Base-by-base conservation (phyloP, 1,140 invertebrate genomes). In the Tetranychus urticae region DNA sequence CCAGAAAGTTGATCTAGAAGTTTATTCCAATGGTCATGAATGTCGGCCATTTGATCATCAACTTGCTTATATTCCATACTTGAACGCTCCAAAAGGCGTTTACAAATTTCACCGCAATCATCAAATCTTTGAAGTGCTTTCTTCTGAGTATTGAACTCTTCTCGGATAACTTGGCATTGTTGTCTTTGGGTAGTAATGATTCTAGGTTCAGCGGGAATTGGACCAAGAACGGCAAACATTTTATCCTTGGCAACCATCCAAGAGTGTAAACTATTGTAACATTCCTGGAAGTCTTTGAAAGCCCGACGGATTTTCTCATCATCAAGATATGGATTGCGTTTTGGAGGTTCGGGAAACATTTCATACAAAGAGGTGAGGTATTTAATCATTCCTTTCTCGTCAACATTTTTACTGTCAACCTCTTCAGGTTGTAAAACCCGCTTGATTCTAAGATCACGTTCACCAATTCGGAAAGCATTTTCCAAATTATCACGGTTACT, bases 361-460 rank as follows among this genome's bases (percentile, higher is more conserved):
- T 98, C 91, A 76, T 98, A 97, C 68, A 98, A 77, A 46, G 91
- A 97, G 64, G 93, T 97, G 67, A 98, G 92, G 76, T 99, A 99
- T 34, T 93, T 98, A 71, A 99, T 93, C 71, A 99, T 80, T 56
- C 93, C 97, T 75, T 97, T 97, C 79, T 98, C 94, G 76, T 98
- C 94, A 56, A 91, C 91, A 75, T 97, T 86, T 68, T 88, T 86
- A 66, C 90, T 96, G 76, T 98, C 93, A 67, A 99, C 89, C 82
- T 98, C 93, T 85, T 98, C 96, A 60, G 92, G 86, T 79, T 99
- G 93, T 66, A 99, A 79, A 67, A 99, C 81, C 73, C 89, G 82
- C 62, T 92, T 97, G 68, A 99, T 93, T 67, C 90, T 91, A 74
- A 94, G 96, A 72, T 98, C 91, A 71, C 83, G 82, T 76, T 99